A percentile compares a stretch with the other conserved stretches of the same genome.
Conservation (phyloP, 2,113 vertebrate species). For the Gobiocypris rarus region DNA sequence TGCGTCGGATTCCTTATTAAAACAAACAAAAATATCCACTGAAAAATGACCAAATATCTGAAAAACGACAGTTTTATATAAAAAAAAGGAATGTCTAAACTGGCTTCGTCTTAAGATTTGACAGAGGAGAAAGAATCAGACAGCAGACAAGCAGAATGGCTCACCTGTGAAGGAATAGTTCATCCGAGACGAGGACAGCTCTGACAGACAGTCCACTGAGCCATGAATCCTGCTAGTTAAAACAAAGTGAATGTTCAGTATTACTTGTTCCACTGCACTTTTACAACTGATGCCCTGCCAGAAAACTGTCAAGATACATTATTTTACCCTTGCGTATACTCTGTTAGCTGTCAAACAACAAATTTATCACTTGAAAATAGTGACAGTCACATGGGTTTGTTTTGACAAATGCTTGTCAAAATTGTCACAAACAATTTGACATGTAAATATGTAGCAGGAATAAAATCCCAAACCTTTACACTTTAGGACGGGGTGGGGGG, state of each 20-base stretch:
- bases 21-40: constrained; percentile 44
- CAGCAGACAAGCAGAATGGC: neutral
- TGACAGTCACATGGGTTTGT: constrained; percentile 36
- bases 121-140: neutral
- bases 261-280: constrained; percentile 3
- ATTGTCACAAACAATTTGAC: constrained; percentile 22
- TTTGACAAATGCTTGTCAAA: constrained; percentile 37
- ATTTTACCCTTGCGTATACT: constrained; percentile 16
- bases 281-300: constrained; percentile 20
- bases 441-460: neutral
- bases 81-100: constrained; percentile 20
- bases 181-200: constrained; percentile 82
- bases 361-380: constrained; percentile 7
- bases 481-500: neutral
- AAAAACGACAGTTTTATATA: constrained; percentile 8
- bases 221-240: constrained; percentile 81
- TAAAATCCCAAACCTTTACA: neutral
- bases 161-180: constrained; percentile 85
- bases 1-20: constrained; percentile 79
- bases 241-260: constrained; percentile 32
- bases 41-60: constrained; percentile 27
- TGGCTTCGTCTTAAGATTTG: neutral
- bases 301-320: constrained; percentile 16
- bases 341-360: constrained; percentile 16
- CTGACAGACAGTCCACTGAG: constrained; percentile 91